Percentiles rank a stretch among this genome's conserved stretches.
Evolutionary conservation across 2,888 invertebrate genomes (phyloP).

Genomic region (Chrysolina haemoptera): DNA sequence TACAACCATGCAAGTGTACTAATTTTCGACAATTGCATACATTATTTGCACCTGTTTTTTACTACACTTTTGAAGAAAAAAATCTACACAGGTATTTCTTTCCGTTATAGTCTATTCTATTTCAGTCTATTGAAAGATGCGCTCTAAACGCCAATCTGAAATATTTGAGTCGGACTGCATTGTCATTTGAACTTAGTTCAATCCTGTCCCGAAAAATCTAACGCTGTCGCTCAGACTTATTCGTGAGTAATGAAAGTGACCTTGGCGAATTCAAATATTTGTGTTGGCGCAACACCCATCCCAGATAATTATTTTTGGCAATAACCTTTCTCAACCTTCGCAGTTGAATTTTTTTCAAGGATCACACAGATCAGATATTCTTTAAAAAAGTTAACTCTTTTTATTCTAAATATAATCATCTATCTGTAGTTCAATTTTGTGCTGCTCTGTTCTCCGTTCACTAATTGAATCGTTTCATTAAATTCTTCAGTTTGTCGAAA

Average conservation of each 20-base stretch:
- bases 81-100: too few species aligned
- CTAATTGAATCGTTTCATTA: neutral
- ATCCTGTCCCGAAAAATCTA: conserved; percentile 27
- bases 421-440: neutral
- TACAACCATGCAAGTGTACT: too few species aligned
- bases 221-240: conserved; percentile 24
- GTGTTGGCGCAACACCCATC: conserved; percentile 40
- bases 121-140: too few species aligned
- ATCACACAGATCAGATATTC: neutral
- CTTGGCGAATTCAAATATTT: conserved; percentile 46
- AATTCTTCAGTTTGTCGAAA: neutral
- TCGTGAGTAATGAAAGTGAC: conserved; percentile 39
- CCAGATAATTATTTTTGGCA: conserved; percentile 38
- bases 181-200: neutral
- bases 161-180: too few species aligned
- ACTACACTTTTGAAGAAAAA: too few species aligned
- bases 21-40: too few species aligned
- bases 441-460: neutral
- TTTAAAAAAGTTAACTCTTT: too few species aligned
- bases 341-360: conserved; percentile 26
- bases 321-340: conserved; percentile 35
- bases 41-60: too few species aligned
- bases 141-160: too few species aligned
- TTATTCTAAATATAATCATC: neutral
- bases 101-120: too few species aligned